These are phyloP conservation scores for Dendropsophus ebraccatus DNA, from an alignment of 2,113 vertebrate genomes.

Conservation along the genomic window DNA sequence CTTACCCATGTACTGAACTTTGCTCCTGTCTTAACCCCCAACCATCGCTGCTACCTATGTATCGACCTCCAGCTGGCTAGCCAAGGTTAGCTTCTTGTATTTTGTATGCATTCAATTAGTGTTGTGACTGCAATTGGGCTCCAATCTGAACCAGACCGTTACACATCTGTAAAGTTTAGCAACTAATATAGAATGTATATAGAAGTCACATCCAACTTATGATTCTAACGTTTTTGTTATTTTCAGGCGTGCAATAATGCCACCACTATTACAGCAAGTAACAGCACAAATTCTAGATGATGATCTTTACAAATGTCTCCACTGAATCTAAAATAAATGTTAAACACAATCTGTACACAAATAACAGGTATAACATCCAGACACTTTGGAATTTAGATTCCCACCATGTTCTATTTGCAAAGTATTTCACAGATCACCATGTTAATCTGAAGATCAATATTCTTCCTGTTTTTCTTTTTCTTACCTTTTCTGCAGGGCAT, in stretches of 20 bases:
- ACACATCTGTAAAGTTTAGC: no score
- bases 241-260: neutral
- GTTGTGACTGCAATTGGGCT: no score
- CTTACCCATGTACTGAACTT: no score
- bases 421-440: slow-evolving; percentile 30
- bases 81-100: no score
- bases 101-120: no score
- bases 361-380: slow-evolving; percentile 11
- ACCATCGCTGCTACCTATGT: no score
- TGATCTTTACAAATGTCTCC: slow-evolving; percentile 43
- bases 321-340: slow-evolving; percentile 40
- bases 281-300: slow-evolving; percentile 14
- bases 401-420: slow-evolving; percentile 27
- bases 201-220: neutral
- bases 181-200: neutral
- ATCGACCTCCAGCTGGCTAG: no score
- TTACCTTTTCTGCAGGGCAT: neutral
- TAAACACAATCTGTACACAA: slow-evolving; percentile 5
- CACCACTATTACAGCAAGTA: neutral
- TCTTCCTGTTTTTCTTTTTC: slow-evolving; percentile 5
- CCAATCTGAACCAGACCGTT: no score
- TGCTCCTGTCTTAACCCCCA: no score
- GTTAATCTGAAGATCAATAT: slow-evolving; percentile 42
- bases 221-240: neutral
- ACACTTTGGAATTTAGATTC: slow-evolving; percentile 29